Evolutionary conservation across 53 echinoderm and acorn worm genomes (phyloP), one percentile per base, ranked within the genome.

Genomic region (Hippasteria phrygiana): DNA sequence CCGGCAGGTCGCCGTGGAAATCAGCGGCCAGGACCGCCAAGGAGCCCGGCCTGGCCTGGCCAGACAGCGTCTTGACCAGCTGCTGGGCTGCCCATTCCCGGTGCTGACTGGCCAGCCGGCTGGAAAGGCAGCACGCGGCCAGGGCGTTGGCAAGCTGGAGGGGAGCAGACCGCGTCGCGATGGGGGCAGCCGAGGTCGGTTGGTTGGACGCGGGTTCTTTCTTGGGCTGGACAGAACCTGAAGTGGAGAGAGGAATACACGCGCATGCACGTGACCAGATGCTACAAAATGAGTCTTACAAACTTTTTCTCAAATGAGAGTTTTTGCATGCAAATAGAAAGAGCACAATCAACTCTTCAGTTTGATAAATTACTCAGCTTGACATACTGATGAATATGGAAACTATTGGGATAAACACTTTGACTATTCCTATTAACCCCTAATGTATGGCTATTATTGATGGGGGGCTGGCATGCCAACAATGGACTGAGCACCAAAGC

Each of bases 31-130:
- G 70, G 39, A 71, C 77, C 59, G 62, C 48, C 0, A 75, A 71
- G 20, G 78, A 46, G 1, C 78, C 83, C 1, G 41, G 55, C 48
- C 71, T 72, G 28, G 82, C 87, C 70, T 97, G 95, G 33, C 93
- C 93, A 22, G 99, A 94, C 47, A 99, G 88, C 9, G 93, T 94
- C 87, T 93, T 94, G 67, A 99, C 99, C 56, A 99, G 90, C 74
- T 99, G 99, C 85, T 99, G 96, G 18, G 99, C 95, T 54, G 99
- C 98, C 99, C 99, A 99, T 71, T 99, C 94, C 54, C 96, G 89
- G 59, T 99, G 96, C 9, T 89, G 91, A 28, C 93, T 92, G 39
- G 99, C 94, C 0, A 96, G 91, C 12, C 95, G 94, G 71, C 94
- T 93, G 37, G 99, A 99, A 79, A 99, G 87, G 78, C 99, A 99